Evolutionary conservation across 2,113 vertebrate genomes (phyloP), one percentile per base, ranked within the genome.

Genomic region (Limnothrissa miodon): DNA sequence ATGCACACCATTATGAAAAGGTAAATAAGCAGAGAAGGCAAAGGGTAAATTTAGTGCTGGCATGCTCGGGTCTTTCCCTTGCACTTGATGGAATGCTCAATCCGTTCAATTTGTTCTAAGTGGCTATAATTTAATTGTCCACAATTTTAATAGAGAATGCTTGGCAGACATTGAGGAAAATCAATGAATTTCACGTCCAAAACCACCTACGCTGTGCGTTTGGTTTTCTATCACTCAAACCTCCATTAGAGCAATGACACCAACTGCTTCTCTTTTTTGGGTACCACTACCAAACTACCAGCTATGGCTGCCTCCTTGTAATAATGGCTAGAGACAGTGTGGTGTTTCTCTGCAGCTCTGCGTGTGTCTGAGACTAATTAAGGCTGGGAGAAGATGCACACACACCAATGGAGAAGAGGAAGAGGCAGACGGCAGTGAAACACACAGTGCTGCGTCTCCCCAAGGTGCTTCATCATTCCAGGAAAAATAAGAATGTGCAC

Each of bases 181-280:
- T 93, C 91, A 90, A 93, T 93, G 88, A 87, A 87, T 90, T 82
- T 88, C 87, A 91, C 92, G 92, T 89, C 87, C 87, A 88, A 66
- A 85, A 62, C 85, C 90, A 87, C 89, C 84, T 82, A 88, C 21
- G 19, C 21, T 5, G 13, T 13, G 29, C 15, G 36, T 74, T 74
- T 74, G 33, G 66, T 74, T 74, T 74, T 74, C 66, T 74, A 74
- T 74, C 29, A 74, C 11, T 74, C 66, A 36, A 74, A 36, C 53
- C 17, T 23, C 53, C 53, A 23, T 56, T 17, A 21, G 23, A 21
- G 53, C 11, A 56, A 56, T 21, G 53, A 21, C 23, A 56, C 4
- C 53, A 74, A 33, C 62, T 33, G 29, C 17, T 36, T 13, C 10
- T 39, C 29, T 39, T 33, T 11, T 21, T 33, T 74, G 29, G n/a